A percentile compares a stretch with the other conserved stretches of the same genome.
Conservation (phyloP, 2,113 vertebrate genomes). For the Girardinichthys multiradiatus region DNA sequence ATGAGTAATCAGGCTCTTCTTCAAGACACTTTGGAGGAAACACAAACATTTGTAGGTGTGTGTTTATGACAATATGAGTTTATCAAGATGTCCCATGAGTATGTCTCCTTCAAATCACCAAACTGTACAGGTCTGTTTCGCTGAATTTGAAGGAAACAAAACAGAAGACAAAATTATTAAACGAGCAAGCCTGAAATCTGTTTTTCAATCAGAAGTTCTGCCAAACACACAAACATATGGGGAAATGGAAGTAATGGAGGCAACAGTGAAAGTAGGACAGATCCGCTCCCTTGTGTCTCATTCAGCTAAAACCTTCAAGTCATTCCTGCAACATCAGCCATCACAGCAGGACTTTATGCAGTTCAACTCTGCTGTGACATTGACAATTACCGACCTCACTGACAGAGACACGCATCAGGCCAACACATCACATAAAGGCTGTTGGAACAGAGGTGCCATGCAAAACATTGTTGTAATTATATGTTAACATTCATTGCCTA, state of each 20-base stretch:
- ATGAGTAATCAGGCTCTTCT: constrained; percentile 41
- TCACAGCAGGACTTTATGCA: constrained; percentile 24
- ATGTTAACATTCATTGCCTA: neutral
- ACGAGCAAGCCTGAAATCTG: neutral
- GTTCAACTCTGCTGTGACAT: constrained; percentile 6
- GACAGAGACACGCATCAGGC: constrained; percentile 19
- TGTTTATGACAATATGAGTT: neutral
- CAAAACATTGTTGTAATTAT: neutral
- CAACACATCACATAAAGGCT: neutral
- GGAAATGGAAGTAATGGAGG: too few relatives aligned
- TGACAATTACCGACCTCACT: constrained; percentile 25
- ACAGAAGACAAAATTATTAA: neutral
- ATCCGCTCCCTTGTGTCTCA: constrained; percentile 11
- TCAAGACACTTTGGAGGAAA: constrained; percentile 24
- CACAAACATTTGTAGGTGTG: constrained; percentile 16
- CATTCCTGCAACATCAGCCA: constrained; percentile 34
- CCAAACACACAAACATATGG: neutral
- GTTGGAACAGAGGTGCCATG: constrained; percentile 1
- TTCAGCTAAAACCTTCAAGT: constrained; percentile 37
- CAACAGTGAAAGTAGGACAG: constrained; percentile 41
- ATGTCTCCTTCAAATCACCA: neutral
- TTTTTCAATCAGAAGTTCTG: neutral
- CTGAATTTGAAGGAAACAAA: neutral
- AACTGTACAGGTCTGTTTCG: neutral
- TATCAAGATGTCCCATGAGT: neutral